Base-by-base conservation (phyloP, 2,888 invertebrate genomes). In the Drosophila aldrichi region DNA sequence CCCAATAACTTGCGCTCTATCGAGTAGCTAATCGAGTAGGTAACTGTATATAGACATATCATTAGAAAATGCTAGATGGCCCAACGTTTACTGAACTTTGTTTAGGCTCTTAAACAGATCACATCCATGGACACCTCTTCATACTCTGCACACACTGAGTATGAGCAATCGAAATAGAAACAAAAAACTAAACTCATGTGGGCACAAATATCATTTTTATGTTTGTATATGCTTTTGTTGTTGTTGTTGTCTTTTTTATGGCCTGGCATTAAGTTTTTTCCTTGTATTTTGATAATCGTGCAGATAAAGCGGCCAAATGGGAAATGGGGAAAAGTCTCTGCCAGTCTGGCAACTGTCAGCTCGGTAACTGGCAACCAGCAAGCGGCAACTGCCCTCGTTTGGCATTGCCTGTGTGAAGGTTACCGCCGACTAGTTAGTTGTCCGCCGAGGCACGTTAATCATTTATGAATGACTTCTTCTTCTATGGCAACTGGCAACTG, bases 391-490 rank as follows among this genome's bases (percentile, higher is more conserved):
- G 56, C 41, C 60, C 69, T 71, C 61, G 72, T 60, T 73, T 70
- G 73, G 25, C 55, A 58, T 58, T 48, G 55, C 20, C n/a, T 56
- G 54, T n/a, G 48, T 65, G 68, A 80, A 80, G 77, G 80, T 72
- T 69, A 60, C 7, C 59, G 48, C 6, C 58, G 46, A 43, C 36
- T 48, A 41, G 40, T 57, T 67, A 52, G 32, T 43, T 48, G 51
- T 36, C 43, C 62, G 56, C 56, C 56, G 52, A 40, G 41, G 77
- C 67, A 76, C 74, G 81, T 85, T 82, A 81, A 88, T 88, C 86
- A 86, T 75, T 81, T 88, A 79, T 85, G 85, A 85, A 88, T 85
- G 88, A 77, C 71, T 78, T 65, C 58, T 38, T 52, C 52, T 54
- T 7, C 54, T 38, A n/a, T 54, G 52, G 36, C 38, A n/a, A 52